Conservation (phyloP, 1,140 invertebrate species). For the Formica exsecta region DNA sequence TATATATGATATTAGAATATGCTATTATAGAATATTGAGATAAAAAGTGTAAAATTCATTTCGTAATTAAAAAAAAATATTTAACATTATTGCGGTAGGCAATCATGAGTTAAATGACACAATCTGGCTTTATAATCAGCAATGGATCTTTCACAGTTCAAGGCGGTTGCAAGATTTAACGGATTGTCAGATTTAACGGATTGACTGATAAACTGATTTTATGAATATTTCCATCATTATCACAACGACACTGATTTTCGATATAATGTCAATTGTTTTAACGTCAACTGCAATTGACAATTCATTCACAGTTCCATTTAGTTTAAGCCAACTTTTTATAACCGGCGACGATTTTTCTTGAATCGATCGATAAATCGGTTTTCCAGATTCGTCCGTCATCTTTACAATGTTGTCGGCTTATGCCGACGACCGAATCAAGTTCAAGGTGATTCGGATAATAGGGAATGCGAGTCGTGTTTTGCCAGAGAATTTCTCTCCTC, state of each 20-base stretch:
- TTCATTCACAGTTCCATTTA: conserved; percentile 14
- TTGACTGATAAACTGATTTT: neutral
- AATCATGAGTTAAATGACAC: conserved; percentile 44
- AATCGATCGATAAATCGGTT: conserved; percentile 37
- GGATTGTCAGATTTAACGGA: neutral
- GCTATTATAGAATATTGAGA: no score
- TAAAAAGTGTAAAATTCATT: no score
- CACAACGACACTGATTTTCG: neutral
- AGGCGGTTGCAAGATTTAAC: neutral
- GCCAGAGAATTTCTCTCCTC: conserved; percentile 63
- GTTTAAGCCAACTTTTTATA: conserved; percentile 46
- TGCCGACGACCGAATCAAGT: conserved; percentile 74
- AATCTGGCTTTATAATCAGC: conserved; percentile 14
- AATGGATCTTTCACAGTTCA: conserved; percentile 2
- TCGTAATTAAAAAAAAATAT: neutral
- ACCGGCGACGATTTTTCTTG: neutral
- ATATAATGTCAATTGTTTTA: neutral
- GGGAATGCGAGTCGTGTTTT: conserved; percentile 69
- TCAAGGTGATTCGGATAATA: conserved; percentile 77
- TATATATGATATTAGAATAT: no score
- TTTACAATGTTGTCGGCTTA: conserved; percentile 31
- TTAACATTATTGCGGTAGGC: conserved; percentile 28
- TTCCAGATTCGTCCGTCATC: conserved; percentile 29
- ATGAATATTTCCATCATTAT: neutral
- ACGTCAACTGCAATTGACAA: neutral